Base-by-base conservation (phyloP, 1,140 invertebrate genomes). In the Nasonia giraulti region DNA sequence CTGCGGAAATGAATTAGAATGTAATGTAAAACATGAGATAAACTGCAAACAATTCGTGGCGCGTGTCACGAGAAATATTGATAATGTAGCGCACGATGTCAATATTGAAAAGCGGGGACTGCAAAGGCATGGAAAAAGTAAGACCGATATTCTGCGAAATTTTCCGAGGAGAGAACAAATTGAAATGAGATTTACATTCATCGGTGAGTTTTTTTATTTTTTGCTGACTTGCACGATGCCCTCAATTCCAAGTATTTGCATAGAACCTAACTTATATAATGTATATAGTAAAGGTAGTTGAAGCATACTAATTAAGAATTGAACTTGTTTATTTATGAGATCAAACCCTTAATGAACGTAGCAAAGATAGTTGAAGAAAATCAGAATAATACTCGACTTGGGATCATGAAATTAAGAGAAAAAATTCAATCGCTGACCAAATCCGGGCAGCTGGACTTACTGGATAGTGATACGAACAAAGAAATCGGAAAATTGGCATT, bases 151-250 rank as follows among this genome's bases (percentile, higher is more conserved):
- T 2, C 69, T 47, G 69, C 11, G 68, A 69, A 76, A 76, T 44
- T 8, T 12, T 11, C 84, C 75, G 37, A 86, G 86, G 73, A 88
- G 77, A 74, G 88, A 90, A 8, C 90, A 85, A 44, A 88, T 91
- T 44, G 90, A 90, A 68, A 87, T 91, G n/a, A 91, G 90, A 47
- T 91, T 91, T 62, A 87, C 87, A 66, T 84, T 91, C 20, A 82
- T 91, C 71, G 90, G 89, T 89, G 82, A 87, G 83, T 75, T 47
- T 55, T 80, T 69, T 44, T 40, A 37, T 79, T 2, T 85, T n/a
- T 7, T 62, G 12, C 11, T 71, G 23, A n/a, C 10, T 20, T 27
- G 8, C 6, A 31, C 68, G n/a, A 20, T 11, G 31, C 37, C 12
- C 37, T 80, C 27, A 20, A 12, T 33, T 79, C n/a, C 17, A n/a